Evolutionary conservation across 2,888 invertebrate genomes (phyloP).

Genomic region (Dynastes hyllus): DNA sequence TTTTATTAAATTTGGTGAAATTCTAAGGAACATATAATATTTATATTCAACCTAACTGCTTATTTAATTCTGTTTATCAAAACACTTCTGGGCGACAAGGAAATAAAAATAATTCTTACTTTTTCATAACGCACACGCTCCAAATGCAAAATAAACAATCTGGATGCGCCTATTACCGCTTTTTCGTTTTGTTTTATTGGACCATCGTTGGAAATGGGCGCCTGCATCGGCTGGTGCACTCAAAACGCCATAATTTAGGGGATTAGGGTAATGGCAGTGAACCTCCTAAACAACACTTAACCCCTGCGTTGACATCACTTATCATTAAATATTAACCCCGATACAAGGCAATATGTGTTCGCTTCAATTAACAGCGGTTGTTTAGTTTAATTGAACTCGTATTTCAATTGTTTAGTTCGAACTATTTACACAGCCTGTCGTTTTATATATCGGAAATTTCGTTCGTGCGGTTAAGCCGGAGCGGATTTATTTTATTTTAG

Average conservation of each 20-base stretch:
- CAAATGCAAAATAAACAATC: constrained; percentile 15
- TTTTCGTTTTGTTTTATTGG: constrained; percentile 32
- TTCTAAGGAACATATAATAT: no score
- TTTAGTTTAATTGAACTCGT: constrained; percentile 68
- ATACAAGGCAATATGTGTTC: constrained; percentile 67
- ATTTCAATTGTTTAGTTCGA: constrained; percentile 63
- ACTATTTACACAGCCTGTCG: constrained; percentile 51
- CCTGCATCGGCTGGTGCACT: constrained; percentile 48
- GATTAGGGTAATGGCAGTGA: constrained; percentile 65
- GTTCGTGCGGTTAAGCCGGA: constrained; percentile 22
- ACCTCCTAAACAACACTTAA: constrained; percentile 68
- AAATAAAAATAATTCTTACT: not conserved
- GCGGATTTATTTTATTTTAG: constrained; percentile 35
- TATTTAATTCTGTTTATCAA: no score
- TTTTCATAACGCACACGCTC: not conserved
- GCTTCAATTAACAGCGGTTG: constrained; percentile 68
- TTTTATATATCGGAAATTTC: constrained; percentile 49
- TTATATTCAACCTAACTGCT: no score
- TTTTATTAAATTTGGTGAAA: no score
- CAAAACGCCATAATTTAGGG: constrained; percentile 56
- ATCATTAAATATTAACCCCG: constrained; percentile 70
- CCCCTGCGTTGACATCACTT: constrained; percentile 68
- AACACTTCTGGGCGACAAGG: no score
- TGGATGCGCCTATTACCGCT: not conserved
- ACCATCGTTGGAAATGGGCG: constrained; percentile 37